phyloP scores from a whole-genome alignment of 2,797 vertebrate species.

The Karalla daura region DNA sequence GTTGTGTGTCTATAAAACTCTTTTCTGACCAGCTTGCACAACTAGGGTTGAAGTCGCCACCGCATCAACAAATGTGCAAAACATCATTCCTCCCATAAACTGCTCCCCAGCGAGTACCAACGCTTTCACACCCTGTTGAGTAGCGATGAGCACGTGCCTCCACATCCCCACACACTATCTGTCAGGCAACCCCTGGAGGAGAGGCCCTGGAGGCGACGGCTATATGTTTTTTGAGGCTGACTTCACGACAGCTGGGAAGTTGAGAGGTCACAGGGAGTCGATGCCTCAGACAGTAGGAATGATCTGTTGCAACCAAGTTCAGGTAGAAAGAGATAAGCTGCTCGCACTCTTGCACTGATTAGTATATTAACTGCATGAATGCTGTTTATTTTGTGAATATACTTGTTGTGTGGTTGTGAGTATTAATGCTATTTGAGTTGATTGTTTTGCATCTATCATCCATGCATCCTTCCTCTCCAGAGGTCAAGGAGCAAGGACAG shows the following conservation, averaged over 20 bases:
- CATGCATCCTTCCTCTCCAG: too few species aligned
- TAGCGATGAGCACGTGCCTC: conserved; percentile 29
- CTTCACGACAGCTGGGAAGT: conserved; percentile 14
- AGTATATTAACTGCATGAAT: too few species aligned
- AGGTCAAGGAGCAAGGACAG: too few species aligned
- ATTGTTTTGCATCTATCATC: too few species aligned
- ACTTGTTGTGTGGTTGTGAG: too few species aligned
- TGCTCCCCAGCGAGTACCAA: conserved; percentile 22
- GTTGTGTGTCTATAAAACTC: conserved; percentile 8
- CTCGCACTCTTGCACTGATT: too few species aligned
- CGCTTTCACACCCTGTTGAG: background rate
- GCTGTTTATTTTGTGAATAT: too few species aligned
- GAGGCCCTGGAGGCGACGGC: conserved; percentile 11
- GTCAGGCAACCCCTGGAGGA: conserved; percentile 10
- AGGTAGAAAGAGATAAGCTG: background rate
- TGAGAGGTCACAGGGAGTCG: background rate
- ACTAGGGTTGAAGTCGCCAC: conserved; percentile 7
- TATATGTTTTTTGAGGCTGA: conserved; percentile 24
- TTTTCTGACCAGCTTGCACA: conserved; percentile 4
- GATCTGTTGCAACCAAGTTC: background rate
- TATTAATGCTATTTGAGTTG: too few species aligned
- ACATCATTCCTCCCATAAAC: conserved; percentile 33
- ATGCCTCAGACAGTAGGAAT: conserved; percentile 7
- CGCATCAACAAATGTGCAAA: conserved; percentile 27
- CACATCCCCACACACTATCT: conserved; percentile 15